Evolutionary conservation across 30 jellyfish, hydroid and myxozoan genomes (phyloP), one percentile per base, ranked within the genome.

Genomic region (Aurelia coerulea): DNA sequence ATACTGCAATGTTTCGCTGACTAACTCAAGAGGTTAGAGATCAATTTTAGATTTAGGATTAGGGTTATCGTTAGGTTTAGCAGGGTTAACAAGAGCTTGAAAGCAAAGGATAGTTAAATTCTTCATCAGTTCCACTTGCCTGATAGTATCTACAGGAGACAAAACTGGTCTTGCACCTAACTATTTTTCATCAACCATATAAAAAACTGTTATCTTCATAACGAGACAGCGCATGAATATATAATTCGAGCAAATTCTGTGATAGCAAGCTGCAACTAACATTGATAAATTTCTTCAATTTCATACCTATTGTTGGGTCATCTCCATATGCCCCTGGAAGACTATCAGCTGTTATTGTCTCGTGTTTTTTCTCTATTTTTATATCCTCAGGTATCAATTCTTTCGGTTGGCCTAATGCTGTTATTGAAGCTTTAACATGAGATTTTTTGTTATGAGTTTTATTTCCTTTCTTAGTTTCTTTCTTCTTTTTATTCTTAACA

Each of bases 241-340:
- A 10, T 42, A 5, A 4, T 23, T 53, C 18, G 53, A 72, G 41
- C 10, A 37, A 12, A 72, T 34, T 32, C 10, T 72, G 37, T 17
- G 17, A 49, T 19, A 17, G 15, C 56, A 68, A 68, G 56, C 62
- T 17, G 53, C 39, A 18, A 18, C 12, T 68, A 18, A 23, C 51
- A 17, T 15, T 17, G 10, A 16, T 29, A 39, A 68, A n/a, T 16
- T 14, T 46, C 12, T 46, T 16, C 53, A 52, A 19, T 9, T 32
- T 51, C 93, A 63, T 84, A 84, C 92, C 96, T 74, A 90, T 79
- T 1, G 88, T 76, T 19, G 94, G 95, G 64, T 95, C 99, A 46
- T 90, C 97, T 7, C 99, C 99, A 80, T 83, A 95, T 42, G 97
- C 99, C 23, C 99, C 99, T 14, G 99, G 99, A 10, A 95, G 85